These are phyloP conservation scores for Odocoileus virginianus DNA, from an alignment of 2,113 vertebrate genomes.

Conservation along the genomic window DNA sequence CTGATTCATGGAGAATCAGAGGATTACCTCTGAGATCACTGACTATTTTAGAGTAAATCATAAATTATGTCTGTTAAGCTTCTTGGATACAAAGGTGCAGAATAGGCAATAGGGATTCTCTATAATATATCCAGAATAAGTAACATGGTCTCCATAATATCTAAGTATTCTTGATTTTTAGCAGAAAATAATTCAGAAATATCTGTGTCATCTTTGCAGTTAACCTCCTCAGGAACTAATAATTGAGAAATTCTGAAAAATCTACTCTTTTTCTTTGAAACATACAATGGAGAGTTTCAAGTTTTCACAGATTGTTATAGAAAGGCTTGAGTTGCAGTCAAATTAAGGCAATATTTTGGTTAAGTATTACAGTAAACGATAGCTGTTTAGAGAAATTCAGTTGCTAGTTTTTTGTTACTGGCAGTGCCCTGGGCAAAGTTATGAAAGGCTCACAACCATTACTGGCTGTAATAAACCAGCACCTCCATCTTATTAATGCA, in stretches of 20 bases:
- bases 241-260: neutral
- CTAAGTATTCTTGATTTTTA: neutral
- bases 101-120: neutral
- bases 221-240: neutral
- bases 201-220: neutral
- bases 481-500: neutral
- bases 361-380: slow-evolving; percentile 17
- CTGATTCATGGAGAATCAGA: neutral
- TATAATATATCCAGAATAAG: neutral
- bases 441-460: neutral
- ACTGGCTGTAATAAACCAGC: neutral
- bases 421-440: neutral
- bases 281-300: neutral
- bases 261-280: neutral
- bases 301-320: neutral
- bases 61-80: neutral
- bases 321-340: neutral
- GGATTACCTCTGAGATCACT: neutral
- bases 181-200: neutral
- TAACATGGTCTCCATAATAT: neutral
- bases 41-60: neutral
- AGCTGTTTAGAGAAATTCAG: neutral
- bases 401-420: neutral
- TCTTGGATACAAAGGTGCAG: neutral
- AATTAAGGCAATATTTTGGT: slow-evolving; percentile 32